A percentile compares a stretch with the other conserved stretches of the same genome.
phyloP scores from a whole-genome alignment of 2,888 invertebrate genomes.

The Acleris laterana region DNA sequence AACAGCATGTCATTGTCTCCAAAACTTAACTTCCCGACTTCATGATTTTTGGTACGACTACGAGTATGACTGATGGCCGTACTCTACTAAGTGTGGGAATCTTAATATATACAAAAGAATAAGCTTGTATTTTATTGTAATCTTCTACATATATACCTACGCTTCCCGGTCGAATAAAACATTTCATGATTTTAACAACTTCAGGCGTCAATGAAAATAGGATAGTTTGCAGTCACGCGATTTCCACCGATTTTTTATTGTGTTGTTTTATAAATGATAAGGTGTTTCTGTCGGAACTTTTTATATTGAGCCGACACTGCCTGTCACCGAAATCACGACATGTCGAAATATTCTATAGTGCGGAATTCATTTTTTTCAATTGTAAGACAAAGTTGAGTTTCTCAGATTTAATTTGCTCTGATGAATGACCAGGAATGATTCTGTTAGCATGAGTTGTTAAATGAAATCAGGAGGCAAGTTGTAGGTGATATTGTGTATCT shows the following conservation, averaged over 20 bases:
- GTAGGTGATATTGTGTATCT: constrained; percentile 72
- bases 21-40: constrained; percentile 33
- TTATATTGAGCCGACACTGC: constrained; percentile 9
- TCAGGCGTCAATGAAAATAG: constrained; percentile 45
- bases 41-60: constrained; percentile 20
- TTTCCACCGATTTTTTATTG: constrained; percentile 47
- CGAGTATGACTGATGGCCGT: constrained; percentile 18
- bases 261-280: constrained; percentile 47
- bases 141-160: no score
- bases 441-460: constrained; percentile 37
- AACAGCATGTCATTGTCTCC: constrained; percentile 27
- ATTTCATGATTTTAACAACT: constrained; percentile 1
- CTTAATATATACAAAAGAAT: constrained; percentile 1
- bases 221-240: constrained; percentile 57
- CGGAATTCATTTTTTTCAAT: background rate
- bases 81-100: constrained; percentile 2
- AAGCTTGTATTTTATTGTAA: background rate
- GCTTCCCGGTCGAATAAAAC: no score
- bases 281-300: constrained; percentile 21
- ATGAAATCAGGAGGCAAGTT: constrained; percentile 48
- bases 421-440: constrained; percentile 15
- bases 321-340: constrained; percentile 15
- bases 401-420: background rate
- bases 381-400: no score
- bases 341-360: background rate